Conservation (phyloP, 1,140 invertebrate genomes). For the Macrobrachium rosenbergii region DNA sequence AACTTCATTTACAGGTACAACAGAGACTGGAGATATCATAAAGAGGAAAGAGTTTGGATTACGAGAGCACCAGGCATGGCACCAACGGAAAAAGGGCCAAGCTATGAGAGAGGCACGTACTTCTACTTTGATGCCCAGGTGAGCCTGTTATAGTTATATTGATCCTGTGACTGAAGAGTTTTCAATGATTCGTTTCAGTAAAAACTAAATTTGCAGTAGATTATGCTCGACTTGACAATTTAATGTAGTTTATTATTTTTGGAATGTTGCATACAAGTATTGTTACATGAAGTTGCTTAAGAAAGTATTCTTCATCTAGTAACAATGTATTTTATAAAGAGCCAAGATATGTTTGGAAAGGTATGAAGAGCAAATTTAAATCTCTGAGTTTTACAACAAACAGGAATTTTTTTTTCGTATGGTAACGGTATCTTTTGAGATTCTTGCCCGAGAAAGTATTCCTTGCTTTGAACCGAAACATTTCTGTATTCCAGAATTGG, state of each 20-base stretch:
- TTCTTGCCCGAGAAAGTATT: too few species aligned
- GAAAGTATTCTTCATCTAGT: too few species aligned
- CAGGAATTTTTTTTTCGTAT: background rate
- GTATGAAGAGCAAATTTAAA: too few species aligned
- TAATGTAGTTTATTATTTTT: too few species aligned
- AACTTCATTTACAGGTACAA: conserved; percentile 78
- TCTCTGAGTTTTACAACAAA: too few species aligned
- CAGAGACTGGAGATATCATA: conserved; percentile 99
- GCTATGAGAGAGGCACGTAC: conserved; percentile 97
- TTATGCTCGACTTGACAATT: too few species aligned
- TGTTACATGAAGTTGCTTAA: too few species aligned
- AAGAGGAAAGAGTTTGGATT: conserved; percentile 99
- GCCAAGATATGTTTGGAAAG: too few species aligned
- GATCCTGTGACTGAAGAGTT: background rate
- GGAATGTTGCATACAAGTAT: too few species aligned
- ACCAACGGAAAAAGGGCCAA: conserved; percentile 92
- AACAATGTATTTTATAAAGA: too few species aligned
- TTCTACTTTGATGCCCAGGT: conserved; percentile 98
- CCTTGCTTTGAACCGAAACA: too few species aligned
- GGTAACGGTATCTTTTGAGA: background rate
- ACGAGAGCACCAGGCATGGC: conserved; percentile 94
- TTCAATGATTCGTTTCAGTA: background rate
- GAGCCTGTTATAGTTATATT: conserved; percentile 72
- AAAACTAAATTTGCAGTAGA: too few species aligned
- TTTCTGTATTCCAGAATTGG: conserved; percentile 69